Conservation (phyloP, 2,888 invertebrate genomes). For the Pseudococcus viburni region DNA sequence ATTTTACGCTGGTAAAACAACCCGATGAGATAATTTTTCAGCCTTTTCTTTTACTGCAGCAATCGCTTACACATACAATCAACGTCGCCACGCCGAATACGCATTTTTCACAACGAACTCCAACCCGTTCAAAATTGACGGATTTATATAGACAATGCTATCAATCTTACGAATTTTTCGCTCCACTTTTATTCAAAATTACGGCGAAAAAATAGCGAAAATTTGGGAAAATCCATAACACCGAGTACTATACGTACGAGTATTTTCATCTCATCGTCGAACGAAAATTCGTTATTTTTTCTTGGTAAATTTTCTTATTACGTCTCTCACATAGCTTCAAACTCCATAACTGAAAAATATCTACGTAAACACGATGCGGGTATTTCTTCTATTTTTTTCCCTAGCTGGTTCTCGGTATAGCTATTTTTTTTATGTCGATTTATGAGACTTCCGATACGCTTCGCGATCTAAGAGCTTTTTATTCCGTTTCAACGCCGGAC, state of each 20-base stretch:
- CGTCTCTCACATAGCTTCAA: background rate
- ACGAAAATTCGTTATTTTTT: conserved; percentile 1
- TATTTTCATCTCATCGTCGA: background rate
- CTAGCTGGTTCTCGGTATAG: background rate
- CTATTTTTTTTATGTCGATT: conserved; percentile 31
- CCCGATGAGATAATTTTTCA: conserved; percentile 16
- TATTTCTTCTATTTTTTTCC: background rate
- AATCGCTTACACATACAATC: background rate
- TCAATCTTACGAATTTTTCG: conserved; percentile 1
- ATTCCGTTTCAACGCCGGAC: conserved; percentile 34
- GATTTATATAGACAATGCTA: background rate
- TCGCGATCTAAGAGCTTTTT: conserved; percentile 36
- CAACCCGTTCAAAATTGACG: background rate
- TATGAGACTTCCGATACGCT: conserved; percentile 41
- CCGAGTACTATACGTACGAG: background rate
- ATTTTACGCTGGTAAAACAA: background rate
- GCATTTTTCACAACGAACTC: background rate
- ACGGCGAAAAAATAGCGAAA: background rate
- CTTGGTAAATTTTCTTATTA: background rate
- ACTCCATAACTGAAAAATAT: background rate
- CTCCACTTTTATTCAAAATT: background rate
- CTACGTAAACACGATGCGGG: background rate
- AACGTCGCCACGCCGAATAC: background rate
- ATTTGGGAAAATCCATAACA: background rate
- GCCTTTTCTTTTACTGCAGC: background rate